A percentile compares a stretch with the other conserved stretches of the same genome.
phyloP scores from a whole-genome alignment of 2,888 invertebrate species.

The Lasioglossum lativentre region DNA sequence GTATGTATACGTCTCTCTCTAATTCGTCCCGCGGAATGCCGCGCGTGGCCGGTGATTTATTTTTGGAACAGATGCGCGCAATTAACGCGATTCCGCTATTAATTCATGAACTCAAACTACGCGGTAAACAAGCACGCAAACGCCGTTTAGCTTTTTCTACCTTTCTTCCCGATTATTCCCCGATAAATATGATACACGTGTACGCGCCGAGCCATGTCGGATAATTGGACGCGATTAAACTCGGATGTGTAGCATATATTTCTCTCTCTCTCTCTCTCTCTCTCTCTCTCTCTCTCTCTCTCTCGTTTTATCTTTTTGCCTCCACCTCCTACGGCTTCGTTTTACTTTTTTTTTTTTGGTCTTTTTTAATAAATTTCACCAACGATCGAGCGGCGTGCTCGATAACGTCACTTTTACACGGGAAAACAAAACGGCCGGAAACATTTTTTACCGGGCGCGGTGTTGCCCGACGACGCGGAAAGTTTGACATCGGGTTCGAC shows the following conservation, averaged over 20 bases:
- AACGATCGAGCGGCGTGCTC: not conserved
- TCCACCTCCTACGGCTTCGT: not conserved
- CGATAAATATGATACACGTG: not conserved
- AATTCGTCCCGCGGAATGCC: conserved; percentile 23
- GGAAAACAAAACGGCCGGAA: not conserved
- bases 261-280: not conserved
- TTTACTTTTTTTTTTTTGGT: not conserved
- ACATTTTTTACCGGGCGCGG: not conserved
- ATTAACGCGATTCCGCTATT: conserved; percentile 62
- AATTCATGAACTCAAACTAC: conserved; percentile 52
- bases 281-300: not conserved
- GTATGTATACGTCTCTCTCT: not conserved
- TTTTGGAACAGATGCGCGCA: conserved; percentile 59
- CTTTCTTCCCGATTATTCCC: conserved; percentile 17
- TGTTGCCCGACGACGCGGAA: not conserved
- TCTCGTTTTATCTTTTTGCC: not conserved
- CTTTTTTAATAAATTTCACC: conserved; percentile 1
- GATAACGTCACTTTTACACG: not conserved
- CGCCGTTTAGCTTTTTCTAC: conserved; percentile 45
- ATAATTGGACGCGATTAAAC: conserved; percentile 55
- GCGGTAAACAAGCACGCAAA: conserved; percentile 51
- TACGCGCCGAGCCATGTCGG: conserved; percentile 26
- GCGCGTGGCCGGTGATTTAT: conserved; percentile 54
- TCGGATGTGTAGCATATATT: no score
- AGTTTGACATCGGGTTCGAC: conserved; percentile 8